Percentiles rank a stretch among this genome's conserved stretches.
phyloP scores from a whole-genome alignment of 1,140 invertebrate species.

The Heliothis virescens region DNA sequence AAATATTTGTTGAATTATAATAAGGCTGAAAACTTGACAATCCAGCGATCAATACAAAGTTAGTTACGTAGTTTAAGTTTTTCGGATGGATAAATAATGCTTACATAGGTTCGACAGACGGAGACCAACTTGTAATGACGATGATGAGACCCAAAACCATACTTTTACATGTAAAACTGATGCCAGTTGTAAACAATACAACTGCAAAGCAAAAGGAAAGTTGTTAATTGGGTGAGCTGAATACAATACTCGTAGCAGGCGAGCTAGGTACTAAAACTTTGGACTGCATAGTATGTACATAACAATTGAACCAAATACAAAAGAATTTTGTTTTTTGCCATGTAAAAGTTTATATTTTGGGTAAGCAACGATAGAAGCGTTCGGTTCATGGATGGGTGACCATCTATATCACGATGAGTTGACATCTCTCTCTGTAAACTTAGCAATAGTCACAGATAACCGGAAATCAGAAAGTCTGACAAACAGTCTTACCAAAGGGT shows the following conservation, averaged over 20 bases:
- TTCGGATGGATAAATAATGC: not conserved
- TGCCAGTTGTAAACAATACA: not conserved
- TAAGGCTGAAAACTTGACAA: too few species aligned
- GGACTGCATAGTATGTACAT: constrained; percentile 2
- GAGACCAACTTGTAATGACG: too few species aligned
- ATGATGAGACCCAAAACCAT: not conserved
- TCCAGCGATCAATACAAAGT: too few species aligned
- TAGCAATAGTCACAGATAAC: too few species aligned
- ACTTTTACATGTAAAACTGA: not conserved
- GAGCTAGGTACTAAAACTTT: not conserved
- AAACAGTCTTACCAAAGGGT: too few species aligned
- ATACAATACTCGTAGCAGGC: not conserved
- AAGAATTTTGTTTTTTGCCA: not conserved
- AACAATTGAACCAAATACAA: constrained; percentile 9
- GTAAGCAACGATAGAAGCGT: too few species aligned
- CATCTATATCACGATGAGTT: too few species aligned
- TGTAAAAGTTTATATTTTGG: not conserved
- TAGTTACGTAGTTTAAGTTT: too few species aligned
- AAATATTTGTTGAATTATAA: not conserved
- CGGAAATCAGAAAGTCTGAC: too few species aligned
- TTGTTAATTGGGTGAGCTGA: constrained; percentile 18
- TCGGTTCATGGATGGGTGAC: too few species aligned
- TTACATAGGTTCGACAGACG: too few species aligned
- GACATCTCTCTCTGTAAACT: too few species aligned
- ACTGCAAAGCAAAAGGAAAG: constrained; percentile 2